Base-by-base conservation (phyloP, 2,888 invertebrate genomes). In the Rhagonycha fulva region DNA sequence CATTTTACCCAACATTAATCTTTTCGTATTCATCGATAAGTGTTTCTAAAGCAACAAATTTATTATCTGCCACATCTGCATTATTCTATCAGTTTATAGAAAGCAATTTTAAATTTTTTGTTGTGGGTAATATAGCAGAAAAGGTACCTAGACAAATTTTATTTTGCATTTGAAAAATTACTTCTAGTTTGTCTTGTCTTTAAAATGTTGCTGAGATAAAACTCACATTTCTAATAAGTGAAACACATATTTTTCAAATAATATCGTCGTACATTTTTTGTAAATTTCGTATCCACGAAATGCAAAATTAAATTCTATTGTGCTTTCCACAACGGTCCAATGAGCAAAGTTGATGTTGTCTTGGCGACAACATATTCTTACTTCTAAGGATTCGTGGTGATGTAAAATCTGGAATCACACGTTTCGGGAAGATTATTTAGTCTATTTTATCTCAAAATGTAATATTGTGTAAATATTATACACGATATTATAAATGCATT, bases 281-380 rank as follows among this genome's bases (percentile, higher is more conserved):
- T 71, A 62, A 62, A 68, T 74, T 14, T 30, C 66, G 66, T 70
- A 26, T 76, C 62, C 70, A 62, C 32, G 26, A 72, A 70, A 72
- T 62, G 66, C 72, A 75, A 79, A 79, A 79, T 79, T 79, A 75
- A 75, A 79, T 77, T 79, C 71, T 70, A 77, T 78, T 77, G 78
- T 77, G 68, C 73, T 75, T 72, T 66, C 71, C 70, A 71, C 75
- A 75, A 75, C 76, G 72, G 71, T 70, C 67, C 78, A 74, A 62
- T 47, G 69, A 70, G 74, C 69, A 76, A 72, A 75, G 32, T 72
- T 73, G 70, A 74, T 71, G 79, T 79, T 78, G 79, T 78, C 78
- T 74, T 78, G 79, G 72, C 69, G 72, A 78, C 78, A 74, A 74
- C 69, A 76, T 75, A 66, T 71, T 2, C 19, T n/a, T 69, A 74